Base-by-base conservation (phyloP, 2,113 vertebrate species). In the Lichenostomus cassidix region DNA sequence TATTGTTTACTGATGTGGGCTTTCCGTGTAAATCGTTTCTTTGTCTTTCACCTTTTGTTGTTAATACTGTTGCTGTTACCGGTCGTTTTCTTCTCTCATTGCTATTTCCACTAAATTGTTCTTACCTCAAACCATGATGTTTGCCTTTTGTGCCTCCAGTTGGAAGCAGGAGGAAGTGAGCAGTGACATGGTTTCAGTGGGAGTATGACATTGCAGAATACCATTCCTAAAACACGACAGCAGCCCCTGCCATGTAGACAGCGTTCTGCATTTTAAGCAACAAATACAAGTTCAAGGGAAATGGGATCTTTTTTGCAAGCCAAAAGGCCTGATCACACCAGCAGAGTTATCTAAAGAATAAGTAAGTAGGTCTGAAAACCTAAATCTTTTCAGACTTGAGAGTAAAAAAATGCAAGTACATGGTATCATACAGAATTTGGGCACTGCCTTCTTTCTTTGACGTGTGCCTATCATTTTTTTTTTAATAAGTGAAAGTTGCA, bases 1-100 rank as follows among this genome's bases (percentile, higher is more conserved):
- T n/a, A 25, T 21, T n/a, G 1, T 46, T 49, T 59, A 15, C 12
- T 64, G 11, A 46, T 31, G 1, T 0, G 0, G 29, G 7, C 9
- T 82, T 82, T 46, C 23, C 1, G 0, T 24, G 39, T 46, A 46
- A 89, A 46, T 59, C 0, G 24, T 42, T 74, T 33, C 37, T 52
- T 37, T 74, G 23, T 60, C 24, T 46, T 41, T 25, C 25, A 53
- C 16, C 9, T 82, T 46, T 39, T 53, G 11, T 25, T 67, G 15
- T 52, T 67, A 74, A 67, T 44, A 21, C 16, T n/a, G 19, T 28
- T 52, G 33, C 19, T 46, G 16, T 67, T 67, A 44, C 12, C 65
- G 31, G 9, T 39, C 4, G 1, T 7, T 39, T 75, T 46, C 37
- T 60, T 89, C 33, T 27, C 35, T 88, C 25, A 19, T 28, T 33